Percentiles rank a stretch among this genome's conserved stretches.
phyloP scores from a whole-genome alignment of 2,113 vertebrate genomes.

The Oncorhynchus tshawytscha region DNA sequence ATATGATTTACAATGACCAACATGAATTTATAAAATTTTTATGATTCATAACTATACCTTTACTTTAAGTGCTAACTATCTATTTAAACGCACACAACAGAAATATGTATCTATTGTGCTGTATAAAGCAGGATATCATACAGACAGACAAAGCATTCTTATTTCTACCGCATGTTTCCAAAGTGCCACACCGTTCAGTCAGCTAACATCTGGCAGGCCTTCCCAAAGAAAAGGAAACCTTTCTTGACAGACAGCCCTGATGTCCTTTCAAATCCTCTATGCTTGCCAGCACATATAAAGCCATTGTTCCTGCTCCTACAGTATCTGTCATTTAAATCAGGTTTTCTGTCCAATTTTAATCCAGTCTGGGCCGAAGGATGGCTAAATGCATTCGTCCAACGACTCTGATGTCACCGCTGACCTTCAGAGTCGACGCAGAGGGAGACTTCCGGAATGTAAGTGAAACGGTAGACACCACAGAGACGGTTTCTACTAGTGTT shows the following conservation, averaged over 20 bases:
- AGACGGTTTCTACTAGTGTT: too few species aligned
- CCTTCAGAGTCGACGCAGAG: conserved; percentile 36
- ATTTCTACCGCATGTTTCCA: conserved; percentile 24
- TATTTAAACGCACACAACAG: too few species aligned
- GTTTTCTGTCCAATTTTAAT: conserved; percentile 48
- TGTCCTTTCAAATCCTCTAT: conserved; percentile 50
- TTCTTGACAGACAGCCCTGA: conserved; percentile 43
- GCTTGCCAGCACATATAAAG: conserved; percentile 44
- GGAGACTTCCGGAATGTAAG: conserved; percentile 23
- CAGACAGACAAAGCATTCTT: conserved; percentile 2
- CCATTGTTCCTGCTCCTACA: conserved; percentile 44
- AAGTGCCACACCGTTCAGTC: conserved; percentile 28
- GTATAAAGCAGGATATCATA: conserved; percentile 5
- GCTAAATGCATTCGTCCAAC: too few species aligned
- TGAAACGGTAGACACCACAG: conserved; percentile 20
- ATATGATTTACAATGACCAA: too few species aligned
- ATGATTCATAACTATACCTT: too few species aligned
- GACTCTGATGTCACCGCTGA: conserved; percentile 47
- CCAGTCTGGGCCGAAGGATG: too few species aligned
- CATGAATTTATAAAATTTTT: too few species aligned
- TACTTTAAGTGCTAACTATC: too few species aligned
- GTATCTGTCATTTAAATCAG: conserved; percentile 50
- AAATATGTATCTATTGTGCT: background rate
- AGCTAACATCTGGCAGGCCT: conserved; percentile 5
- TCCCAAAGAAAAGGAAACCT: conserved; percentile 30